Conservation (phyloP, 2,888 invertebrate genomes). For the Ferrisia virgata region DNA sequence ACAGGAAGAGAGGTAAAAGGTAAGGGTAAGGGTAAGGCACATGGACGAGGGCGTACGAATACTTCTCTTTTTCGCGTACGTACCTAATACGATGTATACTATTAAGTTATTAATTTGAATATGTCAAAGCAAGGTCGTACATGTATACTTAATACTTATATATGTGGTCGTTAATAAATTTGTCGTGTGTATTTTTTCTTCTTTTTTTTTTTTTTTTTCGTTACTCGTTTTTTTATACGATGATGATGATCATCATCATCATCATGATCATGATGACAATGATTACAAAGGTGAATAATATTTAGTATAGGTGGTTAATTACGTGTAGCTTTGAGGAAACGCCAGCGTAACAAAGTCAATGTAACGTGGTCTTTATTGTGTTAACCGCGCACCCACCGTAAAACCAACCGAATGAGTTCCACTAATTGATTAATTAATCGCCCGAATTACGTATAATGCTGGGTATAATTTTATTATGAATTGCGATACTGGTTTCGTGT, state of each 20-base stretch:
- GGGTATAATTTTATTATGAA: background rate
- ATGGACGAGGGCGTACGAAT: background rate
- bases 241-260: too few relatives aligned
- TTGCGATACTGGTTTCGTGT: background rate
- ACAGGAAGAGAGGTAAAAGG: too few relatives aligned
- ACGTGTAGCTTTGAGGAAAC: background rate
- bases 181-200: background rate
- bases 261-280: background rate
- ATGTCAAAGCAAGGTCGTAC: slow-evolving; percentile 1
- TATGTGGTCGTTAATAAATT: background rate
- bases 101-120: slow-evolving; percentile 3
- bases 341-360: background rate
- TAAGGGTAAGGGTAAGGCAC: too few relatives aligned
- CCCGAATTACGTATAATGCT: background rate
- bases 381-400: too few relatives aligned
- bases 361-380: background rate
- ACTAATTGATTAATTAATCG: background rate
- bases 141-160: background rate
- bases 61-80: background rate
- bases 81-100: too few relatives aligned
- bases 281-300: background rate
- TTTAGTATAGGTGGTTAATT: background rate
- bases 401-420: background rate
- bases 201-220: background rate
- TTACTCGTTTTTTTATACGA: background rate